These are phyloP conservation scores for Excalfactoria chinensis DNA, from an alignment of 2,113 vertebrate species.

Conservation along the genomic window DNA sequence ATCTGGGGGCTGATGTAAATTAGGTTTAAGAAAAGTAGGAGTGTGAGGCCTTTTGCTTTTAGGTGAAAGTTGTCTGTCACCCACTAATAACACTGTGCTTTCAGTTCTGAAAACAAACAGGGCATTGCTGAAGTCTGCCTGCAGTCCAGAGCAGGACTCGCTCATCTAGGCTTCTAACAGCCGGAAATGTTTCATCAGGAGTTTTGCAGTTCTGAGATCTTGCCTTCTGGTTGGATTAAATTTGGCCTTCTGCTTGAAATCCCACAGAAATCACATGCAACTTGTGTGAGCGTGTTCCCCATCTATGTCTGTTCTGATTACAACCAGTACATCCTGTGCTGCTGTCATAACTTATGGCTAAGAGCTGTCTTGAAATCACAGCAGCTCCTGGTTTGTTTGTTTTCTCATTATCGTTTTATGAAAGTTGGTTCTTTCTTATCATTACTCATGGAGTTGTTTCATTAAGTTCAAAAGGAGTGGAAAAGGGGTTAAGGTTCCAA, in stretches of 20 bases:
- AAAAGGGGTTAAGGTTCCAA: background rate
- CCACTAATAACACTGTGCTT: background rate
- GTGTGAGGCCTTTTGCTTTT: background rate
- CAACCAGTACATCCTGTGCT: background rate
- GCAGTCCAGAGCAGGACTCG: rapidly evolving
- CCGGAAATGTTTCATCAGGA: background rate
- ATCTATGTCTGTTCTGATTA: background rate
- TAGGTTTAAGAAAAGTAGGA: background rate
- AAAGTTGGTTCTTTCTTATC: background rate
- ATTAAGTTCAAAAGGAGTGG: background rate
- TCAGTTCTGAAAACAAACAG: background rate
- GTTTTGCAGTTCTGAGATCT: background rate
- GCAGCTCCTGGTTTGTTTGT: background rate
- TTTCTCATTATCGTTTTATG: background rate
- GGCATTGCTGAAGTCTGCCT: background rate
- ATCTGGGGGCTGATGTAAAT: background rate
- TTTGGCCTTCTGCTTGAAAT: background rate
- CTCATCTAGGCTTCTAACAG: background rate
- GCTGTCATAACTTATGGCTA: rapidly evolving
- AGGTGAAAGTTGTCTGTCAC: background rate
- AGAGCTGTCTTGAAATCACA: background rate
- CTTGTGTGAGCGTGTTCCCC: background rate
- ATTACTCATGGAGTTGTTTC: background rate
- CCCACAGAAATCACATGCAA: background rate
- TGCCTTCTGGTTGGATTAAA: background rate